Evolutionary conservation across 2,888 invertebrate species (phyloP).

Genomic region (Euclidia mi): DNA sequence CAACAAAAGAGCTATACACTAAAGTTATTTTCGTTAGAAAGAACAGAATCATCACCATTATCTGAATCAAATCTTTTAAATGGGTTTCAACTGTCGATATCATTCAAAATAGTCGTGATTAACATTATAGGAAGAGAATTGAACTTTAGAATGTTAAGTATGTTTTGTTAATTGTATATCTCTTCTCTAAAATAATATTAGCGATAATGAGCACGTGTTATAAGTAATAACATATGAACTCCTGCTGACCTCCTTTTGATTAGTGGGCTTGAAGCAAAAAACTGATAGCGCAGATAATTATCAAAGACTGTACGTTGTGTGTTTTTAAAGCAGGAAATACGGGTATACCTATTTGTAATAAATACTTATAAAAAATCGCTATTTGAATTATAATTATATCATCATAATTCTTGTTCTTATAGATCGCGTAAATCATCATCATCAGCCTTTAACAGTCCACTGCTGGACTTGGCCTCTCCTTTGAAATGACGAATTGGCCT

Average conservation of each 20-base stretch:
- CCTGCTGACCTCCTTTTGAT: not conserved
- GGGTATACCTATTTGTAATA: no score
- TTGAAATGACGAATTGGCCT: no score
- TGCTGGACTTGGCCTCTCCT: no score
- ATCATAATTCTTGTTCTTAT: no score
- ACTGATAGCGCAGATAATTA: not conserved
- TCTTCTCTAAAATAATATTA: slow-evolving; percentile 2
- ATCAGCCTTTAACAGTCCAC: no score
- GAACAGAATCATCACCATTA: no score
- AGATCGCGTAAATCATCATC: no score
- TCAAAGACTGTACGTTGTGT: not conserved
- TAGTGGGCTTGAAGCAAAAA: slow-evolving; percentile 3
- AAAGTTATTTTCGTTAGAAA: no score
- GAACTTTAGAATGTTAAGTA: slow-evolving; percentile 8
- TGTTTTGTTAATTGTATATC: not conserved
- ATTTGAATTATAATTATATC: no score
- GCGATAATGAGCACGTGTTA: not conserved
- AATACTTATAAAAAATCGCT: no score
- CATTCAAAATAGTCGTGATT: not conserved
- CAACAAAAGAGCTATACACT: no score
- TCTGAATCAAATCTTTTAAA: not conserved
- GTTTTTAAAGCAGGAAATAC: no score
- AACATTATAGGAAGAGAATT: slow-evolving; percentile 4
- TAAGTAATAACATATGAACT: not conserved
- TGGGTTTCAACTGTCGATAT: not conserved